phyloP scores from a whole-genome alignment of 2,888 invertebrate species.

The Galerucella nymphaeae region DNA sequence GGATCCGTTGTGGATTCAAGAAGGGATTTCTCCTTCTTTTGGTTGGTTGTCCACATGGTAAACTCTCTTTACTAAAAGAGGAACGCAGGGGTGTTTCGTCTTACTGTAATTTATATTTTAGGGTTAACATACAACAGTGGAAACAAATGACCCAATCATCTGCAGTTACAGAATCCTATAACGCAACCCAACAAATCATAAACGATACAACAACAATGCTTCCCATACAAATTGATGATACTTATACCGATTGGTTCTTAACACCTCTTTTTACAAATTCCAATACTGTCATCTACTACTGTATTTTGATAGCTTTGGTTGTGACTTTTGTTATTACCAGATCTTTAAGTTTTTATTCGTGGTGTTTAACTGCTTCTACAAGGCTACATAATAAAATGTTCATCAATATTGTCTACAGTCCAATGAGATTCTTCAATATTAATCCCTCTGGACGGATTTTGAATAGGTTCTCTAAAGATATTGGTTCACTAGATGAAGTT shows the following conservation, averaged over 20 bases:
- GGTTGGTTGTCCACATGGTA: too few relatives aligned
- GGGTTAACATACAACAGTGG: constrained; percentile 61
- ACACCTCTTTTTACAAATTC: constrained; percentile 10
- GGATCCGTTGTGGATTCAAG: too few relatives aligned
- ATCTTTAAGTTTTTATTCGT: constrained; percentile 66
- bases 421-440: constrained; percentile 74
- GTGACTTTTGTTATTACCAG: constrained; percentile 60
- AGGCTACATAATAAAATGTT: constrained; percentile 67
- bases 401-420: constrained; percentile 69
- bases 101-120: constrained; percentile 30
- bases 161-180: not conserved
- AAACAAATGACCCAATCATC: constrained; percentile 66
- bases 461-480: constrained; percentile 77
- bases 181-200: not conserved
- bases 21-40: too few relatives aligned
- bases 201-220: not conserved
- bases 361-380: constrained; percentile 67
- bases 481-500: constrained; percentile 68
- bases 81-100: too few relatives aligned
- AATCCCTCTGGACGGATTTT: constrained; percentile 72
- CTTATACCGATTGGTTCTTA: constrained; percentile 9
- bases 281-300: constrained; percentile 58
- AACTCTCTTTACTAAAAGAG: too few relatives aligned
- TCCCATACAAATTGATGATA: not conserved
- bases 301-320: constrained; percentile 56